phyloP scores from a whole-genome alignment of 2,797 vertebrate genomes.

The Anas bernieri region DNA sequence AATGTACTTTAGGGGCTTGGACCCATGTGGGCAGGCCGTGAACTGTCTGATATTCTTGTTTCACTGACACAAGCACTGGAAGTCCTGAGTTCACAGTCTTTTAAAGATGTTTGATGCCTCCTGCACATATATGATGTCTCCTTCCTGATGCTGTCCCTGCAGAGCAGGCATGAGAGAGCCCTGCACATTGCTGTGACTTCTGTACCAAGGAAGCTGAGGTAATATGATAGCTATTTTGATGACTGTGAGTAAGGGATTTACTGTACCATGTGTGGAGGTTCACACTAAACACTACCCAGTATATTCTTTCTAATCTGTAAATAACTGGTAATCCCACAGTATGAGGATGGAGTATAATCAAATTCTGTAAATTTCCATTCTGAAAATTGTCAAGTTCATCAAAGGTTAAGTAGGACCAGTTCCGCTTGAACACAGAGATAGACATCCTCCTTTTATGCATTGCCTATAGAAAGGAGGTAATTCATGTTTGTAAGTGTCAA shows the following conservation, averaged over 20 bases:
- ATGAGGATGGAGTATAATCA: background rate
- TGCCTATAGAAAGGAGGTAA: background rate
- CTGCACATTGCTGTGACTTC: background rate
- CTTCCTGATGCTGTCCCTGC: background rate
- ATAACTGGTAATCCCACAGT: background rate
- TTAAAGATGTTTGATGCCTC: fast-evolving
- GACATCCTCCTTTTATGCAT: background rate
- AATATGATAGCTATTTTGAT: background rate
- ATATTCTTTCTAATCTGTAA: background rate
- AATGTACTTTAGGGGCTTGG: background rate
- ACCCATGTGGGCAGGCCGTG: background rate
- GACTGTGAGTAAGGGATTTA: constrained; percentile 38
- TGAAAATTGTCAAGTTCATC: background rate
- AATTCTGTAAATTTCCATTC: background rate
- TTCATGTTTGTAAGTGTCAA: background rate
- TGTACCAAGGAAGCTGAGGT: background rate
- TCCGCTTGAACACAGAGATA: background rate
- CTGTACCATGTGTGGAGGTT: background rate
- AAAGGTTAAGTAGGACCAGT: background rate
- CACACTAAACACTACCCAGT: background rate
- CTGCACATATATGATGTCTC: background rate
- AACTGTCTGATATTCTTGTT: background rate
- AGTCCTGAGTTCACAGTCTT: background rate
- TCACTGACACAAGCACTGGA: background rate
- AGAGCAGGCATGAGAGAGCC: background rate